Percentiles rank a stretch among this genome's conserved stretches.
phyloP scores from a whole-genome alignment of 1,140 invertebrate species.

The Drosophila elegans region DNA sequence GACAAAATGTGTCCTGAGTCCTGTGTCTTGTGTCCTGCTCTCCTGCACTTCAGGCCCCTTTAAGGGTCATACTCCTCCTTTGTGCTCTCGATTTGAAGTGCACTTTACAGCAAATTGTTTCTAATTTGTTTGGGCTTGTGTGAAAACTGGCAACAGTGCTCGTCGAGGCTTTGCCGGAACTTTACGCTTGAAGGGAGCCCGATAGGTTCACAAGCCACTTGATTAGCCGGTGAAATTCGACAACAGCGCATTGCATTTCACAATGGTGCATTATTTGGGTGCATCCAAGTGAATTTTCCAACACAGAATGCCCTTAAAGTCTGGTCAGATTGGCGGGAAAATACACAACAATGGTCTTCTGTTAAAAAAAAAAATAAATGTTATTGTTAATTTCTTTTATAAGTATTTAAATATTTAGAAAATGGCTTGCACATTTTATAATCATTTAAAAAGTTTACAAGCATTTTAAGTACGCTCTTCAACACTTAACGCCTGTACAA shows the following conservation, averaged over 20 bases:
- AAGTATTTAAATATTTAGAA: too few relatives aligned
- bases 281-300: constrained; percentile 7
- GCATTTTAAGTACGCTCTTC: too few relatives aligned
- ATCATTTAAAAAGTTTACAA: too few relatives aligned
- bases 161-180: constrained; percentile 4
- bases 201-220: constrained; percentile 23
- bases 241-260: constrained; percentile 24
- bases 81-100: constrained; percentile 43
- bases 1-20: constrained; percentile 53
- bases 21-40: too few relatives aligned
- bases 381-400: too few relatives aligned
- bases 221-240: constrained; percentile 34
- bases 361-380: too few relatives aligned
- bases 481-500: too few relatives aligned
- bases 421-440: too few relatives aligned
- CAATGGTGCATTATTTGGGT: constrained; percentile 11
- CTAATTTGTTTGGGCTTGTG: constrained; percentile 42
- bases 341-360: too few relatives aligned
- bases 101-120: constrained; percentile 66
- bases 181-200: constrained; percentile 9
- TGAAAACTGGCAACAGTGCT: constrained; percentile 59
- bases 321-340: too few relatives aligned
- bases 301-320: not conserved
- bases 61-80: not conserved
- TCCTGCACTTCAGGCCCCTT: constrained; percentile 15